Evolutionary conservation across 2,888 invertebrate species (phyloP).

Genomic region (Ashinkailepas kermadecensis): DNA sequence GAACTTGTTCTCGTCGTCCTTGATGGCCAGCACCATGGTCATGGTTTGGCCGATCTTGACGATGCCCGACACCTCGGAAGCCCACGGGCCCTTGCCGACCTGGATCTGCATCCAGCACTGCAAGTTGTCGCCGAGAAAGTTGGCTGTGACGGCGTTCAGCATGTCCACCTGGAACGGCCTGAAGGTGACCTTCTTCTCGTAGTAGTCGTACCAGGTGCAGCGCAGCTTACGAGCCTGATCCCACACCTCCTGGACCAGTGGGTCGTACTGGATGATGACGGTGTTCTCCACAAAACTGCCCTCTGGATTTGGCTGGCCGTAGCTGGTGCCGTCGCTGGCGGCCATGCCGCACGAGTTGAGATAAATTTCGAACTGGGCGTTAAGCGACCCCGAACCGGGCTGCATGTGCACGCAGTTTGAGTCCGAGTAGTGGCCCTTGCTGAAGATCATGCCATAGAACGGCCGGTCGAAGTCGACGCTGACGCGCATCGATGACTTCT

Average conservation of each 20-base stretch:
- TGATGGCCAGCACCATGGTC: constrained; percentile 93
- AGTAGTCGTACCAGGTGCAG: constrained; percentile 94
- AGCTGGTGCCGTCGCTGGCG: constrained; percentile 65
- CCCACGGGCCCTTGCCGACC: constrained; percentile 91
- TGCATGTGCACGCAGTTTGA: constrained; percentile 84
- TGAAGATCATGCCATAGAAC: constrained; percentile 93
- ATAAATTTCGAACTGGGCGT: constrained; percentile 88
- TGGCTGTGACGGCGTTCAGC: constrained; percentile 88
- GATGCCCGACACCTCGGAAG: constrained; percentile 85
- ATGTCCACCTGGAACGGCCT: constrained; percentile 92
- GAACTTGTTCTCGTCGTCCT: constrained; percentile 89
- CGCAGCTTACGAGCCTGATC: constrained; percentile 85
- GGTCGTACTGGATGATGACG: constrained; percentile 82
- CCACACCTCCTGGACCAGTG: constrained; percentile 66
- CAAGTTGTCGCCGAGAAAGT: constrained; percentile 88
- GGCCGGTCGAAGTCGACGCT: constrained; percentile 91
- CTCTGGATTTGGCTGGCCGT: constrained; percentile 76
- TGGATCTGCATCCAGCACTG: constrained; percentile 98
- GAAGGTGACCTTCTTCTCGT: constrained; percentile 90
- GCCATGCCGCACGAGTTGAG: constrained; percentile 89
- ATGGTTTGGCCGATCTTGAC: constrained; percentile 93
- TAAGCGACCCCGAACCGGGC: constrained; percentile 80
- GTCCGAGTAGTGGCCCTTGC: constrained; percentile 62
- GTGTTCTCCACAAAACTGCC: constrained; percentile 92
- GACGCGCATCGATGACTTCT: constrained; percentile 90